A percentile compares a stretch with the other conserved stretches of the same genome.
Evolutionary conservation across 2,888 invertebrate genomes (phyloP).

Genomic region (Tolmerus cingulatus): DNA sequence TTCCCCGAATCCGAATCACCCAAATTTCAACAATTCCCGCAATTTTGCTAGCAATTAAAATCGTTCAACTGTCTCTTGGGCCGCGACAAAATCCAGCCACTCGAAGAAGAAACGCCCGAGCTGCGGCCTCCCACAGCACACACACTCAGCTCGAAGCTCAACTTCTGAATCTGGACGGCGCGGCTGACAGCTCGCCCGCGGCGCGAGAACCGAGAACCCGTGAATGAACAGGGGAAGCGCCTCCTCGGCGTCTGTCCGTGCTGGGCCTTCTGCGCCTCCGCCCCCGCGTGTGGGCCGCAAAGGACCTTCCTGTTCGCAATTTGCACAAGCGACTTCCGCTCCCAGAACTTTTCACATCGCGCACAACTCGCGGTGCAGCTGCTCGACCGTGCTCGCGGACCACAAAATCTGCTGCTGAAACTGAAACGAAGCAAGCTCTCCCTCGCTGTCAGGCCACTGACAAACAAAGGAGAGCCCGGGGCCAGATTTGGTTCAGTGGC

Average conservation of each 20-base stretch:
- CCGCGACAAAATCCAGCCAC: background rate
- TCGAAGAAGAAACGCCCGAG: slow-evolving; percentile 8
- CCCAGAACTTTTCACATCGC: background rate
- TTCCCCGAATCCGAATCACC: background rate
- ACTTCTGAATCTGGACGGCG: background rate
- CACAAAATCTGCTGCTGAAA: background rate
- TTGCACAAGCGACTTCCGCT: background rate
- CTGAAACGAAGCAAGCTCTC: background rate
- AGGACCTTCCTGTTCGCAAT: background rate
- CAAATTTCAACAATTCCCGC: background rate
- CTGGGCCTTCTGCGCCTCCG: background rate
- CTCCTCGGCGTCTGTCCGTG: background rate
- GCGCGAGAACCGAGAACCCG: background rate
- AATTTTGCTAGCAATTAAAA: background rate
- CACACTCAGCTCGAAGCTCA: background rate
- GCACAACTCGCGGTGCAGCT: background rate
- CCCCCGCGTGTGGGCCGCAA: background rate
- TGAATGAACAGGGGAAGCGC: background rate
- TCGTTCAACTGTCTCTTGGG: background rate
- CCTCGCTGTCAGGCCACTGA: background rate
- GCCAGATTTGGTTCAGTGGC: background rate
- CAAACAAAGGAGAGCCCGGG: background rate
- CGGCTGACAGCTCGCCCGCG: background rate
- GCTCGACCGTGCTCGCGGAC: background rate
- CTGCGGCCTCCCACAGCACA: background rate